phyloP scores from a whole-genome alignment of 35 echinoderm and acorn worm genomes.

The Eucidaris tribuloides region DNA sequence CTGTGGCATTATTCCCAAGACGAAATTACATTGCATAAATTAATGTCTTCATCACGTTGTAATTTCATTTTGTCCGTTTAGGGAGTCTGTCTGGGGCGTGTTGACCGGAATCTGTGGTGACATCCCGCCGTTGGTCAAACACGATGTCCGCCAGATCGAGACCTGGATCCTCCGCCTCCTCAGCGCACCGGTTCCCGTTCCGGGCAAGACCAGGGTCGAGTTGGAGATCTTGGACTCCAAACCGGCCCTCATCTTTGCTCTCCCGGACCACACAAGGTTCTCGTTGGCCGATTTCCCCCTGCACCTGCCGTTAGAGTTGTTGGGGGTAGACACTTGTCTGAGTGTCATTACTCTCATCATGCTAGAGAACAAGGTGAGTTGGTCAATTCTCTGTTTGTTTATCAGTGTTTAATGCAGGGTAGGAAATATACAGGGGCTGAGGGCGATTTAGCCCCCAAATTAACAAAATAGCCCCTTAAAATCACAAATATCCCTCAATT shows the following conservation, averaged over 20 bases:
- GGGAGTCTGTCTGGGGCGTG: constrained; percentile 97
- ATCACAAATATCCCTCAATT: no score
- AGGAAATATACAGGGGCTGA: no score
- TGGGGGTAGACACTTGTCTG: constrained; percentile 95
- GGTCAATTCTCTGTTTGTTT: no score
- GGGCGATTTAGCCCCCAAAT: no score
- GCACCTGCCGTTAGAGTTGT: constrained; percentile 88
- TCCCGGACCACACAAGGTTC: constrained; percentile 97
- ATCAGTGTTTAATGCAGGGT: no score
- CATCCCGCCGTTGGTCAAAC: constrained; percentile 80
- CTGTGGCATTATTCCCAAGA: no score
- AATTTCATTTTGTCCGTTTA: no score
- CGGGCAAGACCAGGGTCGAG: constrained; percentile 92
- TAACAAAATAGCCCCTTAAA: no score
- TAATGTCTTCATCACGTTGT: no score
- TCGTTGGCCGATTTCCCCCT: constrained; percentile 93
- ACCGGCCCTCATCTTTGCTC: constrained; percentile 72
- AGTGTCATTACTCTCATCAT: constrained; percentile 94
- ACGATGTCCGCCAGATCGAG: constrained; percentile 94
- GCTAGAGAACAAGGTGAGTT: constrained; percentile 90
- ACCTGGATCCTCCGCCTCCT: constrained; percentile 95
- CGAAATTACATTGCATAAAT: no score
- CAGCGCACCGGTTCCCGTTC: constrained; percentile 92
- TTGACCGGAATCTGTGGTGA: constrained; percentile 85
- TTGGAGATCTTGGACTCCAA: constrained; percentile 82